Base-by-base conservation (phyloP, 2,888 invertebrate species). In the Chaitophorus viminalis region DNA sequence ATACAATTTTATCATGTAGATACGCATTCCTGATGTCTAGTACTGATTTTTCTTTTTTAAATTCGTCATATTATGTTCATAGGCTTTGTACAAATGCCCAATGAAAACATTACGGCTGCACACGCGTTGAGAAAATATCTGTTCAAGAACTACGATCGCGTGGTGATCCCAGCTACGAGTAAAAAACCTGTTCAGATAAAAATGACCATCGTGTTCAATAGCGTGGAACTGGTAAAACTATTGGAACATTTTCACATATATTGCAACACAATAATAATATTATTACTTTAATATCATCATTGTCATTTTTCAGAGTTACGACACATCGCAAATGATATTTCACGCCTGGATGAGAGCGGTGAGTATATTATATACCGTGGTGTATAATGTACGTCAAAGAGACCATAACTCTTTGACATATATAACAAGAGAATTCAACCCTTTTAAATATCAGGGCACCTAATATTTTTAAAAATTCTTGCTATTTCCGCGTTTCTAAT, bases 251-350 rank as follows among this genome's bases (percentile, higher is more conserved):
- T 46, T 46, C 14, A 2, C 46, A 3, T 2, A 6, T 36, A 14
- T 14, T 3, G 46, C 14, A 46, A 46, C 46, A 46, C 14, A 46
- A 46, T 46, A 46, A 46, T 46, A 36, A 36, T 36, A 6, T 5
- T 36, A n/a, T n/a, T n/a, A n/a, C n/a, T 39, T 39, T 39, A 11
- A 39, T 36, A 31, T 74, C 33, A 0, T 36, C 36, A 29, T 29
- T 68, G 6, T 29, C 68, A 31, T 70, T 68, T 68, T 68, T n/a
- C 29, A 77, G 77, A 77, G 17, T 77, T 77, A 77, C 29, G 77
- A 54, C 2, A n/a, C 52, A 29, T 77, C 77, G 2, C n/a, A 77
- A 46, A 77, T 77, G 77, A n/a, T 29, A 77, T 17, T 77, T 29
- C 25, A 46, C 77, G 29, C 52, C 11, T 77, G 77, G 77, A 14